A percentile compares a stretch with the other conserved stretches of the same genome.
phyloP scores from a whole-genome alignment of 2,113 vertebrate genomes.

The Pao palembangensis region DNA sequence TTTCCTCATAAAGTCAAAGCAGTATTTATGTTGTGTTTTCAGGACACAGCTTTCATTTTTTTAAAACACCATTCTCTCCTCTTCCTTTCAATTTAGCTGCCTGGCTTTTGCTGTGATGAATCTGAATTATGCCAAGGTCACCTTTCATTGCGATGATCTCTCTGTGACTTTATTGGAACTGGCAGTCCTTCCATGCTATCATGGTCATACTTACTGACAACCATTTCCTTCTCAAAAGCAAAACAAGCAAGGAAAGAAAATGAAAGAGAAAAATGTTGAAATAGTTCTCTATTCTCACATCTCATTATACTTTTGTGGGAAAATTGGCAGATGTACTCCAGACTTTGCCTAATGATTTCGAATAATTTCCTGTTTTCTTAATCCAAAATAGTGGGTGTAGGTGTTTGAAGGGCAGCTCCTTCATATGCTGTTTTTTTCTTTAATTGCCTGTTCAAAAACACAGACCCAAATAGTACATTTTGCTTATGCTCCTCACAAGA shows the following conservation, averaged over 20 bases:
- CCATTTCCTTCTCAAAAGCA: slow-evolving; percentile 66
- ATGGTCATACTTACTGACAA: slow-evolving; percentile 76
- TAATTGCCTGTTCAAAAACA: slow-evolving; percentile 33
- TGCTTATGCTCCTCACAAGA: no score
- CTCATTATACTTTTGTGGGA: slow-evolving; percentile 56
- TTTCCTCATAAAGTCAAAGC: slow-evolving; percentile 61
- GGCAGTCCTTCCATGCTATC: slow-evolving; percentile 77
- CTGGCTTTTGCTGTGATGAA: slow-evolving; percentile 75
- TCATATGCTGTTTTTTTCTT: slow-evolving; percentile 49
- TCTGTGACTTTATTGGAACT: slow-evolving; percentile 76
- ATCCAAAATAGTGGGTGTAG: slow-evolving; percentile 37
- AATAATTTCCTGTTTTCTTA: slow-evolving; percentile 46
- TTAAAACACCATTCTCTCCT: slow-evolving; percentile 9
- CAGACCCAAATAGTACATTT: no score
- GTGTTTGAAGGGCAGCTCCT: slow-evolving; percentile 35
- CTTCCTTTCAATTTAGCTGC: slow-evolving; percentile 59
- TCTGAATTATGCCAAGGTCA: slow-evolving; percentile 84
- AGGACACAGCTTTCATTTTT: slow-evolving; percentile 2
- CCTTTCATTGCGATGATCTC: slow-evolving; percentile 76
- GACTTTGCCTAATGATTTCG: slow-evolving; percentile 51
- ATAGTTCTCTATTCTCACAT: slow-evolving; percentile 58
- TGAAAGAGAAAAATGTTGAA: slow-evolving; percentile 1
- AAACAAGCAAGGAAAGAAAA: slow-evolving; percentile 39
- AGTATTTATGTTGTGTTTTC: slow-evolving; percentile 65
- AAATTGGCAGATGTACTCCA: slow-evolving; percentile 54